Conservation (phyloP, 2,888 invertebrate genomes). For the Phorcus lineatus region DNA sequence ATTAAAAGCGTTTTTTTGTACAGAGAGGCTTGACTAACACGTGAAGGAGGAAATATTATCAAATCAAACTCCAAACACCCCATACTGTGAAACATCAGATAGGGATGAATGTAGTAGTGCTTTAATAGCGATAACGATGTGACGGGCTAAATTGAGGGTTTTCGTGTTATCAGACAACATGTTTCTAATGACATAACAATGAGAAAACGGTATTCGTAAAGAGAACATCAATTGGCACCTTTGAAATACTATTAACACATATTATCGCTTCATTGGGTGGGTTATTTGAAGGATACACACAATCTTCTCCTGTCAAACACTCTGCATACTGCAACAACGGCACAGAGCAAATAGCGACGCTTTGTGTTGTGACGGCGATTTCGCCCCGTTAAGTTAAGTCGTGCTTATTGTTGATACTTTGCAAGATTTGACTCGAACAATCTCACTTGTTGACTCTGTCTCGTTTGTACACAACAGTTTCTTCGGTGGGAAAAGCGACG, state of each 20-base stretch:
- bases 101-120: too few species aligned
- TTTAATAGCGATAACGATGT: too few species aligned
- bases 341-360: not conserved
- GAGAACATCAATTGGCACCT: not conserved
- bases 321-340: not conserved
- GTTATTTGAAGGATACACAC: constrained; percentile 3
- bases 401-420: not conserved
- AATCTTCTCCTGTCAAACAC: constrained; percentile 1
- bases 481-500: not conserved
- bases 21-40: too few species aligned
- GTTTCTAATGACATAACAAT: too few species aligned
- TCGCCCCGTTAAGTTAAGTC: constrained; percentile 14
- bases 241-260: constrained; percentile 5
- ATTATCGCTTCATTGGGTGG: not conserved
- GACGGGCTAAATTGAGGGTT: too few species aligned
- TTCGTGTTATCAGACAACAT: too few species aligned
- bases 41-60: too few species aligned
- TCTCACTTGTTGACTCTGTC: not conserved
- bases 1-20: too few species aligned
- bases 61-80: too few species aligned
- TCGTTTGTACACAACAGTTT: not conserved
- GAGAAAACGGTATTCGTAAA: too few species aligned
- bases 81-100: too few species aligned
- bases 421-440: not conserved
- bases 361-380: constrained; percentile 3